These are phyloP conservation scores for Limnephilus marmoratus DNA, from an alignment of 2,888 invertebrate species.

Conservation along the genomic window DNA sequence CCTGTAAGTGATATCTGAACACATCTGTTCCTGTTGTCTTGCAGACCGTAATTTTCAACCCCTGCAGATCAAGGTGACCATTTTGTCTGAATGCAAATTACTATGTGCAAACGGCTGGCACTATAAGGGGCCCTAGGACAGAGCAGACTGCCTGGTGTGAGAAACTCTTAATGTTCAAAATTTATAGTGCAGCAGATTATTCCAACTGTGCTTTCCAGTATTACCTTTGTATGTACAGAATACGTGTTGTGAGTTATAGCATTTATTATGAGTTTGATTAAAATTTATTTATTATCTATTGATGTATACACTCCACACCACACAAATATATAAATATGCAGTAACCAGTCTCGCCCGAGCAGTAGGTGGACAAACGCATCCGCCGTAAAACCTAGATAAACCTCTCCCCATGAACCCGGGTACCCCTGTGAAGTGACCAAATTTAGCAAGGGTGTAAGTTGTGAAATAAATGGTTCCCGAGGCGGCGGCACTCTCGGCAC, in stretches of 20 bases:
- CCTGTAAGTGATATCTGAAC: background rate
- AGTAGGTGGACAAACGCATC: too few relatives aligned
- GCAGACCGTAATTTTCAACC: background rate
- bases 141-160: background rate
- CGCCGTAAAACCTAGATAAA: too few relatives aligned
- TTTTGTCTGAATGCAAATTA: constrained; percentile 65
- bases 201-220: background rate
- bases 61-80: constrained; percentile 6
- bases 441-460: too few relatives aligned
- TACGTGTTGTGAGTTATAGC: background rate
- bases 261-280: background rate
- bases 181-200: background rate
- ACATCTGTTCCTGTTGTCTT: background rate
- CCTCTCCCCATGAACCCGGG: too few relatives aligned
- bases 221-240: background rate
- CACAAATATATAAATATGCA: too few relatives aligned
- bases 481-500: too few relatives aligned
- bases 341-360: too few relatives aligned
- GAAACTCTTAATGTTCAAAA: background rate
- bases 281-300: background rate
- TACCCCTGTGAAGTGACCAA: too few relatives aligned
- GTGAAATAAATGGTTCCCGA: too few relatives aligned
- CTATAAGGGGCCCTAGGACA: constrained; percentile 20
- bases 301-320: too few relatives aligned
- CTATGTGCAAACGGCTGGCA: constrained; percentile 36